Evolutionary conservation across 2,797 vertebrate species (phyloP).

Genomic region (Gallirallus australis): DNA sequence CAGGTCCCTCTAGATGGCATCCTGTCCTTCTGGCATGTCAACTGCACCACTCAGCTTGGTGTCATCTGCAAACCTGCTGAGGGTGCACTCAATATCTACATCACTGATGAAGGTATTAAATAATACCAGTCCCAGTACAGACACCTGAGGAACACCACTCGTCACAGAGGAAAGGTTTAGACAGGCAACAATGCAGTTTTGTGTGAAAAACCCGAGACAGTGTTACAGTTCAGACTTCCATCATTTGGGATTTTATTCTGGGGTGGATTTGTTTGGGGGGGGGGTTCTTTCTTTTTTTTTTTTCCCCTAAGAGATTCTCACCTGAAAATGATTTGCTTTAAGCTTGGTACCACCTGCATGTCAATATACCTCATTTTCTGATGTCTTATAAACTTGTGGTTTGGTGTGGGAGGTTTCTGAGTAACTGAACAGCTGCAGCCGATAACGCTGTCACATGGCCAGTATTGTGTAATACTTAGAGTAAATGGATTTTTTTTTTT

Average conservation of each 20-base stretch:
- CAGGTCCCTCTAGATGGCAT: no score
- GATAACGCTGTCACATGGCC: accelerated
- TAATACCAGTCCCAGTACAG: no score
- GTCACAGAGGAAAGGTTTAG: neutral
- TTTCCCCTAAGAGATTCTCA: neutral
- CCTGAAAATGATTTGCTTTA: neutral
- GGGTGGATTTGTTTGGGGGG: accelerated
- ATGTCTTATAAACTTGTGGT: neutral
- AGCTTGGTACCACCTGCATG: neutral
- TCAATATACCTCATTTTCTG: neutral
- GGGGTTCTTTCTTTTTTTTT: neutral
- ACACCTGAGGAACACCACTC: no score
- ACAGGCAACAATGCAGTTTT: neutral
- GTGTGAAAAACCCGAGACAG: neutral
- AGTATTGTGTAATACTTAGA: neutral
- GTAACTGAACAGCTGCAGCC: neutral
- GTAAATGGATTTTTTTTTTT: neutral
- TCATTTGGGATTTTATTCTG: neutral
- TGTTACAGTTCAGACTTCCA: neutral
- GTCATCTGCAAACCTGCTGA: no score
- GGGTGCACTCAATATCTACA: no score
- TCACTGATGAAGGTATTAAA: no score
- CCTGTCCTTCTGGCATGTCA: no score
- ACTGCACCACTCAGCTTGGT: no score
- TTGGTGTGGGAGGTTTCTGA: neutral